Evolutionary conservation across 2,113 vertebrate genomes (phyloP).

Genomic region (Meriones unguiculatus): DNA sequence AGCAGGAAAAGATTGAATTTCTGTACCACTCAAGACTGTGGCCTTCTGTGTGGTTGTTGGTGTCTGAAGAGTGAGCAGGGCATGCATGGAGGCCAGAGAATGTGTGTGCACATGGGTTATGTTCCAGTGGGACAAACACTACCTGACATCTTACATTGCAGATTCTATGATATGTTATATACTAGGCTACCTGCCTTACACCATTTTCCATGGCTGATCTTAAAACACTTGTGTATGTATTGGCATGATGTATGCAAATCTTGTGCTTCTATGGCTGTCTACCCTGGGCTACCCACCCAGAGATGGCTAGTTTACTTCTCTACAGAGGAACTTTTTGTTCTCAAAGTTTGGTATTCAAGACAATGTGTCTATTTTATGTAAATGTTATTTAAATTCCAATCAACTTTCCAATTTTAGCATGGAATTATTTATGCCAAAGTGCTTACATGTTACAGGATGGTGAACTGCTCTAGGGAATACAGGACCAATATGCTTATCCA

Average conservation of each 20-base stretch:
- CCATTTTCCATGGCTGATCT: neutral
- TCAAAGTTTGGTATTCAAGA: slow-evolving; percentile 83
- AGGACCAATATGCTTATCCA: slow-evolving; percentile 67
- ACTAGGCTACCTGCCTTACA: neutral
- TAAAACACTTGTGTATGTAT: neutral
- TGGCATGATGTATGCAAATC: neutral
- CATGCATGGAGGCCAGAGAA: neutral
- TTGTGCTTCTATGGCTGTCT: neutral
- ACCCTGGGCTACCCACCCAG: neutral
- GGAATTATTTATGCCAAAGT: slow-evolving; percentile 84
- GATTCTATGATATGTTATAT: neutral
- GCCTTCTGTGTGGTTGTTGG: neutral
- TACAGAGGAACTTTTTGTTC: slow-evolving; percentile 73
- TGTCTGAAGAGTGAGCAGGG: neutral
- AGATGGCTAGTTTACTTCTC: slow-evolving; percentile 32
- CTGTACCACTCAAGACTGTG: neutral
- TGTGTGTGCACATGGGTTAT: neutral
- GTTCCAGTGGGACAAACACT: neutral
- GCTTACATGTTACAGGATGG: slow-evolving; percentile 77
- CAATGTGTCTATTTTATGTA: slow-evolving; percentile 82
- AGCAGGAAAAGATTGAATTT: neutral
- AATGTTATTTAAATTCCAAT: slow-evolving; percentile 88
- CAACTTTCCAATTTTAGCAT: slow-evolving; percentile 84
- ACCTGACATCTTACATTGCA: neutral
- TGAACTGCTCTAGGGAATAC: slow-evolving; percentile 69